A percentile compares a stretch with the other conserved stretches of the same genome.
Conservation (phyloP, 23 tunicate genomes). For the Halocynthia roretzi region DNA sequence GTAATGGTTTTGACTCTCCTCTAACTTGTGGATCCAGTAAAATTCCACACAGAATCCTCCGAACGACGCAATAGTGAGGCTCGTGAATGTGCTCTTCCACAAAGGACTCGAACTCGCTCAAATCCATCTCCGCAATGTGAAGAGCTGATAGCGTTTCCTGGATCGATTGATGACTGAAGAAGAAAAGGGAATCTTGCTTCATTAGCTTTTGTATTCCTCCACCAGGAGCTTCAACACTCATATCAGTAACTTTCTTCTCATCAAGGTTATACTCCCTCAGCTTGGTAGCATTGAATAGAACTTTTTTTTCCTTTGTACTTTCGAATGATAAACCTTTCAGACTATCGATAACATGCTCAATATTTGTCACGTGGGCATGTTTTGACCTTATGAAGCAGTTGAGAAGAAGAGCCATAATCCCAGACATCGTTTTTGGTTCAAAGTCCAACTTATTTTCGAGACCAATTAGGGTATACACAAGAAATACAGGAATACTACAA, state of each 20-base stretch:
- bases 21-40: no score
- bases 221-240: no score
- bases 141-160: not conserved
- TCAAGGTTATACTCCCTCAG: no score
- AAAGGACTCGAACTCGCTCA: no score
- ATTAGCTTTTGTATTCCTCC: not conserved
- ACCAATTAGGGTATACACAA: not conserved
- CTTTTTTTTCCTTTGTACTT: not conserved
- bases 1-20: no score
- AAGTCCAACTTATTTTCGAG: not conserved
- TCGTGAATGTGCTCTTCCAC: no score
- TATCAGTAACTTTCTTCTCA: no score
- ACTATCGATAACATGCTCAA: not conserved
- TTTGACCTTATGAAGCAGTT: not conserved
- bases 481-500: not conserved
- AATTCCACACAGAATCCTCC: no score
- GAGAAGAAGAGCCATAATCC: not conserved
- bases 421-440: not conserved
- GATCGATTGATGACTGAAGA: conserved; percentile 3
- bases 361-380: not conserved
- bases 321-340: not conserved
- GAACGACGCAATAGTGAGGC: no score
- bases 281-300: not conserved
- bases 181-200: not conserved
- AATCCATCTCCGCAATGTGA: not conserved